Evolutionary conservation across 2,113 vertebrate genomes (phyloP).

Genomic region (Pachycephala philippinensis): DNA sequence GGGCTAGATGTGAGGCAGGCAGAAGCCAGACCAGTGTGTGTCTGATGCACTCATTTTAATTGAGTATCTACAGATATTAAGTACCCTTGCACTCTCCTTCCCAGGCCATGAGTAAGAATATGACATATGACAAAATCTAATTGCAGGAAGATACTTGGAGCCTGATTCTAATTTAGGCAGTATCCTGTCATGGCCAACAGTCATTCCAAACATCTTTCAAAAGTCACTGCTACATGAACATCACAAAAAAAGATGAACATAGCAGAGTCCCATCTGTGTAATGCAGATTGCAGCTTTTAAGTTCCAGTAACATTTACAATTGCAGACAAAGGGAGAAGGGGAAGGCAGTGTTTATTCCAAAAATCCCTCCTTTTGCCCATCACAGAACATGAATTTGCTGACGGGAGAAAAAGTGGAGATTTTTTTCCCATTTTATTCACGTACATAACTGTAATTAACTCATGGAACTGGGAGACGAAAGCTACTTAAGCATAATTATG

Average conservation of each 20-base stretch:
- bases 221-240: background rate
- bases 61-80: constrained; percentile 17
- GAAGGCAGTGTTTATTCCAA: background rate
- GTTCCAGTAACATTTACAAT: background rate
- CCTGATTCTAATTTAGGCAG: constrained; percentile 42
- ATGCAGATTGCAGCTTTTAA: background rate
- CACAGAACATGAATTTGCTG: background rate
- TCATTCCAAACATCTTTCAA: background rate
- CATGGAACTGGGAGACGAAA: background rate
- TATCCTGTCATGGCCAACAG: background rate
- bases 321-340: background rate
- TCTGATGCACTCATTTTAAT: constrained; percentile 16
- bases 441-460: background rate
- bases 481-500: background rate
- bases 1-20: background rate
- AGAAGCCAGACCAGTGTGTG: constrained; percentile 16
- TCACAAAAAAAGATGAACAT: background rate
- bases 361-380: background rate
- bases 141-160: constrained; percentile 11
- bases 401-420: background rate
- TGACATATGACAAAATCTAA: constrained; percentile 21
- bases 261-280: background rate
- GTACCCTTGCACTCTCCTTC: constrained; percentile 17
- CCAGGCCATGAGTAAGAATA: constrained; percentile 11
- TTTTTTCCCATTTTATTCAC: background rate